Evolutionary conservation across 23 tunicate genomes (phyloP), one percentile per base, ranked within the genome.

Genomic region (Trididemnum nubilum): DNA sequence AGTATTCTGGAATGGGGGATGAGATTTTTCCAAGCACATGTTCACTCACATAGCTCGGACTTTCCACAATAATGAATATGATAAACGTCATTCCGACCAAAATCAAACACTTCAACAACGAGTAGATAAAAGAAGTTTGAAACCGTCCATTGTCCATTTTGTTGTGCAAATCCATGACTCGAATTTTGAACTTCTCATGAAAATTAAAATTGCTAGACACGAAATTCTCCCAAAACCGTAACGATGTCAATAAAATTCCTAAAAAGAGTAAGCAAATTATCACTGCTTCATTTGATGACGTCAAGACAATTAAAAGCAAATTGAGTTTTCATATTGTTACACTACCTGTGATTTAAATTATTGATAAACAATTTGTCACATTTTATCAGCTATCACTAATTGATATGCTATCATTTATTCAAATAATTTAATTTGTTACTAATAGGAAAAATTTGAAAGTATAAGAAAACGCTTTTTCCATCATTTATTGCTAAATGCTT

Each of bases 161-260:
- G 18, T 83, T 64, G 7, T 93, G 98, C 21, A 83, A 54, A 5
- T 51, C 57, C 1, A 36, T 67, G 9, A 80, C 73, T 69, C 65
- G 23, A 33, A 88, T 77, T 76, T 36, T 80, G 33, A 93, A 64
- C 22, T 57, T 58, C 27, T 59, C 60, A n/a, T 81, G 64, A 5
- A 88, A 52, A 2, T 78, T 59, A 28, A 78, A 67, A 34, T 86
- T 79, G 21, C 73, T 54, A 2, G 86, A 89, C 36, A 92, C 85
- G 65, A 93, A 93, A 63, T 93, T 93, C 65, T 93, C 98, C 98
- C 93, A 93, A 35, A 77, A 88, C 2, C 98, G 93, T 31, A 79
- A 30, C 26, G 98, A 93, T 0, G 87, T 72, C 32, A 93, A 58
- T 32, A 93, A 1, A 30, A 93, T 64, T 22, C 86, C 98, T 93